Percentiles rank a stretch among this genome's conserved stretches.
These are phyloP conservation scores for Aphis gossypii DNA, from an alignment of 1,140 invertebrate species.

Conservation along the genomic window DNA sequence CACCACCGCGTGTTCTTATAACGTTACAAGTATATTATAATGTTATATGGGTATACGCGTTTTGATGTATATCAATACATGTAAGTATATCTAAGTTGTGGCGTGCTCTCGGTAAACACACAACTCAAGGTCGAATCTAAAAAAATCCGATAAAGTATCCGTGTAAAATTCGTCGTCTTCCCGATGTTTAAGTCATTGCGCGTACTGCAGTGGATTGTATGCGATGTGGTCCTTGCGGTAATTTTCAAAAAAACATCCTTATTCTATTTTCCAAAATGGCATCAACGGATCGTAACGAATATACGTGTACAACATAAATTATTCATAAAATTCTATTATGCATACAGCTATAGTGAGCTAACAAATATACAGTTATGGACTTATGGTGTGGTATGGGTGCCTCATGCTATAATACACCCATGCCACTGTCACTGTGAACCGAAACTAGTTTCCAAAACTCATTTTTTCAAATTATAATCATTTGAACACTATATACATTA, in stretches of 20 bases:
- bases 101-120: background rate
- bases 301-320: background rate
- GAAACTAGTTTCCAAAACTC: background rate
- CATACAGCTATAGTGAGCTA: background rate
- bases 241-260: background rate
- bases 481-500: background rate
- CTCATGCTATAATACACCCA: background rate
- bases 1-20: background rate
- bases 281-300: background rate
- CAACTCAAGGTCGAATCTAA: background rate
- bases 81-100: background rate
- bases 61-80: background rate
- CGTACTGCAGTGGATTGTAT: background rate
- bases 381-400: background rate
- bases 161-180: background rate
- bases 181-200: background rate
- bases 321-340: background rate
- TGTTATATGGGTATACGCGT: background rate
- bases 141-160: background rate
- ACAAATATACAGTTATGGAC: background rate
- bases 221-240: background rate
- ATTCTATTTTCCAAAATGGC: background rate
- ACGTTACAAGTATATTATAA: background rate
- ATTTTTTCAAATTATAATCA: background rate
- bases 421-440: background rate